A percentile compares a stretch with the other conserved stretches of the same genome.
phyloP scores from a whole-genome alignment of 2,888 invertebrate species.

The Helicoverpa assulta region DNA sequence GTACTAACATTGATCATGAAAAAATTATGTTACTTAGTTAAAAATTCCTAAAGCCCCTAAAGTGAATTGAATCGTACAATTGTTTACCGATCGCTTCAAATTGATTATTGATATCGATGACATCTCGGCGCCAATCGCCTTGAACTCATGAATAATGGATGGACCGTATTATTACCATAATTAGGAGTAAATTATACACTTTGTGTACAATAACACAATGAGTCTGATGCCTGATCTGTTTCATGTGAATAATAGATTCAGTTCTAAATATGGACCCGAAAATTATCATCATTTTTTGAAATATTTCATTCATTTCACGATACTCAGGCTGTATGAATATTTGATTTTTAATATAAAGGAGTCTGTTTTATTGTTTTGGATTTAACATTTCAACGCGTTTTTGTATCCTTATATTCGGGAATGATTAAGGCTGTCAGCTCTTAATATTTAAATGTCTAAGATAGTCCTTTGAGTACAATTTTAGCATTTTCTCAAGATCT shows the following conservation, averaged over 20 bases:
- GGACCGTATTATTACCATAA: constrained; percentile 51
- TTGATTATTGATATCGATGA: constrained; percentile 55
- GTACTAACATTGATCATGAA: too few relatives aligned
- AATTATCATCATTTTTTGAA: constrained; percentile 1
- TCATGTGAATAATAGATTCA: constrained; percentile 24
- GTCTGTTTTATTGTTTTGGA: background rate
- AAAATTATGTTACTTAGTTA: background rate
- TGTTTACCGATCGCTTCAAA: constrained; percentile 37
- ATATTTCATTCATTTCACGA: background rate
- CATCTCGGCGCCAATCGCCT: constrained; percentile 51
- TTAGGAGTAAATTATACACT: constrained; percentile 54
- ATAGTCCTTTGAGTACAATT: too few relatives aligned
- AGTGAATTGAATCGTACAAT: constrained; percentile 24
- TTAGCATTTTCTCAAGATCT: too few relatives aligned
- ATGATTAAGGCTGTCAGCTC: too few relatives aligned
- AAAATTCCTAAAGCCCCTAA: background rate
- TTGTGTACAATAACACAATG: constrained; percentile 40
- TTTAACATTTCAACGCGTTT: too few relatives aligned
- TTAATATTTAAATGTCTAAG: too few relatives aligned
- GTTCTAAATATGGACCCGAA: constrained; percentile 4
- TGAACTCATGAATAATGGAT: constrained; percentile 56
- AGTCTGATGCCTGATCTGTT: constrained; percentile 23
- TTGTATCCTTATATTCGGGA: too few relatives aligned
- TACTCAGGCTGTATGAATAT: background rate
- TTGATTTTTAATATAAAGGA: background rate